Base-by-base conservation (phyloP, 2,888 invertebrate genomes). In the Rutpela maculata region DNA sequence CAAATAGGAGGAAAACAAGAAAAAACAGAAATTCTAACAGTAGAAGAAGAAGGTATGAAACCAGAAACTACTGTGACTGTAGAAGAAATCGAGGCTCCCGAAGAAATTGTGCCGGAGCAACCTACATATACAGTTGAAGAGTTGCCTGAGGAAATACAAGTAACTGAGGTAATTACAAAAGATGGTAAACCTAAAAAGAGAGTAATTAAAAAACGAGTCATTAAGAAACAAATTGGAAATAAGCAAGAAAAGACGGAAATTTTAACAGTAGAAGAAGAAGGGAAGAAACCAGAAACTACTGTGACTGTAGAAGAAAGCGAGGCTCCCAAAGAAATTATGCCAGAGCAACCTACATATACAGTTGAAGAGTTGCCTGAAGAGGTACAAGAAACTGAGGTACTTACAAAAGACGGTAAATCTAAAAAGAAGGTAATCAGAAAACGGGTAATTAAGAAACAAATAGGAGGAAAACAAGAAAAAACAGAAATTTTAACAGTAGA, bases 331-430 rank as follows among this genome's bases (percentile, higher is more conserved):
- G 82, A 88, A 74, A 83, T 81, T 63, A 71, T 86, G 35, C 18
- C 69, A 26, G 0, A 84, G 73, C 73, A 71, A 43, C 63, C 75
- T 0, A 71, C 78, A 55, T 17, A 78, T n/a, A 59, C 73, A 10
- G 76, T 80, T 85, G 90, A 90, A 87, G 90, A 89, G 85, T 86
- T 89, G 35, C 85, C 87, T 79, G 89, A 90, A 7, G 89, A 90
- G 86, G 86, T 85, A 6, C 89, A 80, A 26, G 77, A 86, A 15
- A 82, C 84, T 38, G 85, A 88, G 4, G 74, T 80, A 38, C 79
- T 83, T 19, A 72, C 63, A 19, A 79, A 75, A 31, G 79, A 83
- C 10, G 82, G 81, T 35, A 79, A 81, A 19, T 80, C 84, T 17
- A 85, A 80, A 72, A 85, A 82, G 77, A 83, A 81, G 63, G 87